Base-by-base conservation (phyloP, 2,797 vertebrate genomes). In the Oryzias dopingdopingensis region DNA sequence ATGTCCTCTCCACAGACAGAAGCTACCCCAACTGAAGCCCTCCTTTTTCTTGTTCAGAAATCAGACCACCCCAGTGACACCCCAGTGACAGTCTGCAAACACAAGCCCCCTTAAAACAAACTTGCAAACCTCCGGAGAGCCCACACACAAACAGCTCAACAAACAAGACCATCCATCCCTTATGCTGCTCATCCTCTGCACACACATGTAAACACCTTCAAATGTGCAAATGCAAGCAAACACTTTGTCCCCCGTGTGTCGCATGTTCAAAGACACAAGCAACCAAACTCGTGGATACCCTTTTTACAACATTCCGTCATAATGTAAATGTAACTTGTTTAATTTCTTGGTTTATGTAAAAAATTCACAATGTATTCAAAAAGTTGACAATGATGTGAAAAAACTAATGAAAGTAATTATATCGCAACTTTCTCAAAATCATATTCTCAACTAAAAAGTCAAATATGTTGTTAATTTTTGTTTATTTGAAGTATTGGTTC, bases 41-140 rank as follows among this genome's bases (percentile, higher is more conserved):
- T 74, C 71, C 67, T 77, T 66, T 68, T 59, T 64, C 72, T 67
- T 42, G 40, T 73, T 58, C 52, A 37, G 42, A 67, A 55, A 70
- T 62, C 26, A 67, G 88, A 90, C 90, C 90, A 90, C 88, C 88
- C 85, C 72, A 70, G 80, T 72, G 68, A 76, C 90, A 90, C 88
- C 88, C 85, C 72, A 70, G 80, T 72, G 68, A 76, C 70, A 80
- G 86, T 65, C 76, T 59, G 76, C 82, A 87, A 86, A 85, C 56
- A 80, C 6, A 62, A 59, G 61, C 62, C 51, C 37, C 47, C 62
- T 49, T 49, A 74, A 57, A n/a, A 69, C 75, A 87, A 82, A 83
- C 80, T 82, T 65, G 59, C 55, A 59, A 49, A 70, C 74, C 72
- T 77, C 83, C 63, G 56, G 0, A 58, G 79, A 85, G 65, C 84